These are phyloP conservation scores for Kobus ellipsiprymnus DNA, from an alignment of 2,113 vertebrate genomes.

Conservation along the genomic window DNA sequence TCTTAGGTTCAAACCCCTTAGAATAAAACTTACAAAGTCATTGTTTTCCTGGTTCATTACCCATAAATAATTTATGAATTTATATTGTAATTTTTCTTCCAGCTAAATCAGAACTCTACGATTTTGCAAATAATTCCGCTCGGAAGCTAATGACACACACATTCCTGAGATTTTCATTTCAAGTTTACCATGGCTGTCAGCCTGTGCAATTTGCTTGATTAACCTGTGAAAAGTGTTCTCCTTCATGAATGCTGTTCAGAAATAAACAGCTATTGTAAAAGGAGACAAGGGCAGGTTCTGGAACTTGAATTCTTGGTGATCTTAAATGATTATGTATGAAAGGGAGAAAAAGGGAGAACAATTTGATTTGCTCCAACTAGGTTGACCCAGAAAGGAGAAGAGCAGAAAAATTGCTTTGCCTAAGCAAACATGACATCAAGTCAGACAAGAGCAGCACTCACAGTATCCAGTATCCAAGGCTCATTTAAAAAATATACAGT, in stretches of 20 bases:
- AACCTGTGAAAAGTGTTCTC: constrained; percentile 44
- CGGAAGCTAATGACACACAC: not conserved
- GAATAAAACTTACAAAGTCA: constrained; percentile 62
- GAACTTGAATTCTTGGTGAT: constrained; percentile 1
- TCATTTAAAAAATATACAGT: constrained; percentile 53
- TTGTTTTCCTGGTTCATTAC: constrained; percentile 61
- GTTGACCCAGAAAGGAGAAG: constrained; percentile 40
- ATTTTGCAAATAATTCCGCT: constrained; percentile 34
- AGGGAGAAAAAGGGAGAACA: constrained; percentile 2
- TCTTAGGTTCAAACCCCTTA: constrained; percentile 41
- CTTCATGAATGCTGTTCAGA: constrained; percentile 27
- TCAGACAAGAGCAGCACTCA: not conserved
- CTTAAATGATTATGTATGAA: constrained; percentile 59
- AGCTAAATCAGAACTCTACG: not conserved
- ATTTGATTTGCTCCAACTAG: constrained; percentile 52
- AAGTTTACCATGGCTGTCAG: not conserved
- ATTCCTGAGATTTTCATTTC: not conserved
- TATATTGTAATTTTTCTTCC: constrained; percentile 27
- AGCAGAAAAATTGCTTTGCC: constrained; percentile 62
- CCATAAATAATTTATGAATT: constrained; percentile 52
- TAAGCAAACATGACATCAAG: constrained; percentile 57
- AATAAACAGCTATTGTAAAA: constrained; percentile 21
- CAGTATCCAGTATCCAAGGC: not conserved
- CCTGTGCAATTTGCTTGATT: not conserved
- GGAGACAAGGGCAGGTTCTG: constrained; percentile 40